Evolutionary conservation across 2,113 vertebrate species (phyloP), one percentile per base, ranked within the genome.

Genomic region (Addax nasomaculatus): DNA sequence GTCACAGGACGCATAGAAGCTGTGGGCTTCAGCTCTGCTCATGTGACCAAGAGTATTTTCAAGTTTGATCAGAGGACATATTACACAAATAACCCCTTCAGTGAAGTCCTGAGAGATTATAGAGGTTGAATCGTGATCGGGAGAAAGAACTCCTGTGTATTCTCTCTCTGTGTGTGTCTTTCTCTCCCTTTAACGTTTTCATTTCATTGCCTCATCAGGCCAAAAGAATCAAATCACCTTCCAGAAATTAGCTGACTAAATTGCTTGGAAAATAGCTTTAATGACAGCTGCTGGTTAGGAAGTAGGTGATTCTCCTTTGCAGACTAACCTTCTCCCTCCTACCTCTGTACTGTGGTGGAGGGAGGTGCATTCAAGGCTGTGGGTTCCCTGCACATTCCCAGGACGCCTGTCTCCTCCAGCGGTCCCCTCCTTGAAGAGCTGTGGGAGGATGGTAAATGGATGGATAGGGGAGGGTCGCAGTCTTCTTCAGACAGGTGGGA

Each of bases 171-270:
- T 51, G 6, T 51, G 6, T 43, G 43, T 25, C 43, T 30, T 7
- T 51, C 62, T 25, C 7, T 47, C 13, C 85, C 62, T 57, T 27
- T 39, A 87, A 85, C 30, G 45, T 87, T 92, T 90, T 84, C 80
- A 49, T 94, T 92, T 94, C 30, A 70, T 36, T 49, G 80, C 60
- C 17, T 96, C 89, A 80, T 39, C 27, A 45, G 49, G 62, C 80
- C 30, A 23, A 79, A 92, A 87, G 89, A 87, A 84, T 86, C 55
- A 55, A 79, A 94, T 94, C 55, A 73, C 57, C 76, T 91, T 92
- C 62, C 62, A 39, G 36, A 92, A 79, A 76, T 94, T 58, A 83
- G 57, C 86, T 89, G 47, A 57, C 45, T 29, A 78, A 94, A 98
- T 85, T 67, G 80, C 79, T 94, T 86, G 85, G 90, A 89, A 92